Conservation (phyloP, 2,113 vertebrate genomes). For the Otis tarda region DNA sequence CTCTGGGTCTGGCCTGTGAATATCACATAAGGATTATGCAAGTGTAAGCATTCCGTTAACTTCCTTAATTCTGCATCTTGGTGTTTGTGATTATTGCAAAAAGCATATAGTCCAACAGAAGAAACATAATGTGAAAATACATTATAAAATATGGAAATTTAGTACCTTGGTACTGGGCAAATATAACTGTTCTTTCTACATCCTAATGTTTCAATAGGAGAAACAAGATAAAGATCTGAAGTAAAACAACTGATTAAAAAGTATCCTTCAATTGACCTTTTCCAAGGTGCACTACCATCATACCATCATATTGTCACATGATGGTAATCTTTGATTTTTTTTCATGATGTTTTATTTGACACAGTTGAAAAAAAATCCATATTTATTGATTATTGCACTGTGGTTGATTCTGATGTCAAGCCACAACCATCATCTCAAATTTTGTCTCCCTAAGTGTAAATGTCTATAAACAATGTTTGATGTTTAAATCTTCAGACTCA, state of each 20-base stretch:
- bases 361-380: slow-evolving; percentile 48
- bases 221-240: neutral
- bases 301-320: neutral
- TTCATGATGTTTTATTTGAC: slow-evolving; percentile 41
- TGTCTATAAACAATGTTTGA: neutral
- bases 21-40: neutral
- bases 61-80: neutral
- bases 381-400: slow-evolving; percentile 28
- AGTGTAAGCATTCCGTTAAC: neutral
- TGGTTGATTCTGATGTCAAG: neutral
- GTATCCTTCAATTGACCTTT: slow-evolving; percentile 26
- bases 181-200: neutral
- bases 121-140: neutral
- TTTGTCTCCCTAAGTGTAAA: neutral
- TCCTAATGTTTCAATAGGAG: neutral
- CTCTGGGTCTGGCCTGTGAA: neutral
- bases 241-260: neutral
- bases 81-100: neutral
- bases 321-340: slow-evolving; percentile 57
- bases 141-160: neutral
- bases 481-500: neutral
- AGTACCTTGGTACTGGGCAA: neutral
- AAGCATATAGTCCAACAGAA: neutral
- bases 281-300: neutral
- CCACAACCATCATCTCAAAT: neutral